Evolutionary conservation across 2,113 vertebrate species (phyloP).

Genomic region (Procavia capensis): DNA sequence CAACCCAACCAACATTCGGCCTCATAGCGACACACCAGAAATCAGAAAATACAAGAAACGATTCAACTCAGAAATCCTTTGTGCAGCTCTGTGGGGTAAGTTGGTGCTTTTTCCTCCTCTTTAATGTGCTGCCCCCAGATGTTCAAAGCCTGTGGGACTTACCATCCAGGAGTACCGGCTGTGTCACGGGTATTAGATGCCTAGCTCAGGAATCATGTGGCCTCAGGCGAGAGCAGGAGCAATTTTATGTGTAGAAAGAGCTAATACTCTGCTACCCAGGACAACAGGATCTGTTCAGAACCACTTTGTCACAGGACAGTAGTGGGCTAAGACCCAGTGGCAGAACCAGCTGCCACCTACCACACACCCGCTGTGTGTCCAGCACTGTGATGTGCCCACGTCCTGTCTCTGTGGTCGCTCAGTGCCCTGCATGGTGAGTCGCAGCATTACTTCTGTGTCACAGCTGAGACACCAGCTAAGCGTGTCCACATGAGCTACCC

Average conservation of each 20-base stretch:
- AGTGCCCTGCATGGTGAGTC: not conserved
- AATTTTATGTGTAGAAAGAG: not conserved
- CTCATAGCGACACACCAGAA: conserved; percentile 98
- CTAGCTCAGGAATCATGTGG: not conserved
- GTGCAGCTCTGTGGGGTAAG: conserved; percentile 98
- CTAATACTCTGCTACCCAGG: not conserved
- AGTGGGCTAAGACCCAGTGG: not conserved
- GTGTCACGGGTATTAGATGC: not conserved
- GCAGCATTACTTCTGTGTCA: not conserved
- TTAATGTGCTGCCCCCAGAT: not conserved
- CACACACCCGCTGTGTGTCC: not conserved
- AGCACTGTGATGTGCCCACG: not conserved
- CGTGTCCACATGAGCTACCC: not conserved
- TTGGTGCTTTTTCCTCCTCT: not conserved
- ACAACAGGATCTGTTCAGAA: not conserved
- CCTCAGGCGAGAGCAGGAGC: not conserved
- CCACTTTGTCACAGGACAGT: not conserved
- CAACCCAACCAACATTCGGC: conserved; percentile 99
- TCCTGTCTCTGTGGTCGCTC: not conserved
- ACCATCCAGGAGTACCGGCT: not conserved
- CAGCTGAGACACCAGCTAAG: not conserved
- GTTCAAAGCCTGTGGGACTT: not conserved
- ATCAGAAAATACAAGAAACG: conserved; percentile 99
- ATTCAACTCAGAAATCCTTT: conserved; percentile 99
- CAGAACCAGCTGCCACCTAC: not conserved